Base-by-base conservation (phyloP, 2,797 vertebrate genomes). In the Coccyzus lansbergi region DNA sequence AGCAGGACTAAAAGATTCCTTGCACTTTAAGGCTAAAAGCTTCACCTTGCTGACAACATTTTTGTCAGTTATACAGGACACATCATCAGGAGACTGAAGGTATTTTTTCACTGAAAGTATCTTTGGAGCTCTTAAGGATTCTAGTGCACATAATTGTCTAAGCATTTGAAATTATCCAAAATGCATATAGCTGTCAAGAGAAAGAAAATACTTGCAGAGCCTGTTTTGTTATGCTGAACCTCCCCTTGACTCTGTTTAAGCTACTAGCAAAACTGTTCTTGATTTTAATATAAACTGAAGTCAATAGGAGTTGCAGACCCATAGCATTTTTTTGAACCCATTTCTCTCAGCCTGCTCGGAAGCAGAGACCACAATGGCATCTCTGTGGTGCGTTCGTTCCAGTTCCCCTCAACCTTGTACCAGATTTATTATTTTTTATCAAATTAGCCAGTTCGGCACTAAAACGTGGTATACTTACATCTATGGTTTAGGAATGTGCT, bases 1-100 rank as follows among this genome's bases (percentile, higher is more conserved):
- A 79, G 88, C 64, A 87, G 56, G 83, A 94, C 83, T 92, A 87
- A 96, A 94, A 91, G 86, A 90, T 86, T 86, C 60, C 83, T 83
- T 86, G 80, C 34, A 90, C 70, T 93, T 92, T 65, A 84, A 91
- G 46, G 64, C 85, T 90, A 84, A 95, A 92, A 90, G 46, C 80
- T 64, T 84, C 46, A 62, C 40, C 33, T 63, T 2, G 3, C 33
- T 83, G 46, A 36, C 44, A 81, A 44, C 4, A 24, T 29, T 86
- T 91, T 82, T 36, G 56, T 76, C 59, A 71, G 38, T 72, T 68
- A 29, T 9, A 53, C 18, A 84, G 53, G 34, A 60, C 38, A 80
- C 29, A 48, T 29, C 60, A 19, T 6, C 26, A 20, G 6, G 52
- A 67, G 25, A 51, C 44, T 79, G 25, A 76, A 90, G 16, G 21